phyloP scores from a whole-genome alignment of 1,140 invertebrate species.

The Leptonema lineaticorne region DNA sequence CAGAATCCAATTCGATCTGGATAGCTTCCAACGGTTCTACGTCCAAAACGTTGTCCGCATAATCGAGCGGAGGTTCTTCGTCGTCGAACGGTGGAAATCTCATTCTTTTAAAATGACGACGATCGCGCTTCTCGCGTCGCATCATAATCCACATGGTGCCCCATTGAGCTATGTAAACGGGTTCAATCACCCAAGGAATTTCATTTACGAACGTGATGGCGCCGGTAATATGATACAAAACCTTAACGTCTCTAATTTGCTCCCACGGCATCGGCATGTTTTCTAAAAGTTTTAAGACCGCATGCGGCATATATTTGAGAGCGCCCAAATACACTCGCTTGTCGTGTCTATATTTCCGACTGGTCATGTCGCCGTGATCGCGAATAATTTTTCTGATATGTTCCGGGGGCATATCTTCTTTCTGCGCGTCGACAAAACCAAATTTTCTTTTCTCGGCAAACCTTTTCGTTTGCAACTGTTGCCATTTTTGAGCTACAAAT shows the following conservation, averaged over 20 bases:
- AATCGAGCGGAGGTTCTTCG: constrained; percentile 99
- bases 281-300: constrained; percentile 96
- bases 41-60: constrained; percentile 98
- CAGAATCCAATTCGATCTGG: constrained; percentile 95
- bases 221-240: constrained; percentile 96
- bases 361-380: constrained; percentile 99
- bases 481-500: constrained; percentile 97
- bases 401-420: constrained; percentile 99
- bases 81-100: constrained; percentile 99
- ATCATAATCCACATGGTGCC: constrained; percentile 99
- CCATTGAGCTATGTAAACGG: constrained; percentile 99
- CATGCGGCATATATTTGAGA: constrained; percentile 99
- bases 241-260: constrained; percentile 97
- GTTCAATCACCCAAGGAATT: constrained; percentile 99
- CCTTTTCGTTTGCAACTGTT: constrained; percentile 95
- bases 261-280: constrained; percentile 99
- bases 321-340: constrained; percentile 98
- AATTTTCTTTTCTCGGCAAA: constrained; percentile 98
- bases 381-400: constrained; percentile 98
- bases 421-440: constrained; percentile 98
- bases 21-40: constrained; percentile 99
- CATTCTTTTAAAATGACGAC: constrained; percentile 99
- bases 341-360: constrained; percentile 97
- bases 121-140: constrained; percentile 97
- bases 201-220: constrained; percentile 99